These are phyloP conservation scores for Drosophila merina DNA, from an alignment of 2,888 invertebrate species.

Conservation along the genomic window DNA sequence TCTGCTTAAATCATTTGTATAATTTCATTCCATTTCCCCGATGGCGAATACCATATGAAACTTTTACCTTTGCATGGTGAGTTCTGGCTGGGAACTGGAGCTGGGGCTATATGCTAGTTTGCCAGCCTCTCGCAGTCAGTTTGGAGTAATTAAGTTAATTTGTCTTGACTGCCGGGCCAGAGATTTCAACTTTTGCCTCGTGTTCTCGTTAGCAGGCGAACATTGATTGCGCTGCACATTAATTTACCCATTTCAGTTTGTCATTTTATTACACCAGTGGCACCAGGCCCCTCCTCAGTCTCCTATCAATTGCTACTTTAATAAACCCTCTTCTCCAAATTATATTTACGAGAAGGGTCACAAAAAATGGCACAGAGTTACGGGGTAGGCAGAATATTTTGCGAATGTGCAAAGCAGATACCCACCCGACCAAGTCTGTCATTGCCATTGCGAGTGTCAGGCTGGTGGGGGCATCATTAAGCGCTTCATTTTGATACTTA, in stretches of 20 bases:
- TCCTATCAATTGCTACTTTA: slow-evolving; percentile 66
- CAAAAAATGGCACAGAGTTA: slow-evolving; percentile 43
- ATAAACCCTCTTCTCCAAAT: slow-evolving; percentile 74
- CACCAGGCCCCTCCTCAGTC: slow-evolving; percentile 21
- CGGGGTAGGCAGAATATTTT: slow-evolving; percentile 43
- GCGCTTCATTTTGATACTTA: slow-evolving; percentile 75
- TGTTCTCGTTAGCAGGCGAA: slow-evolving; percentile 35
- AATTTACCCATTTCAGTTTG: slow-evolving; percentile 43
- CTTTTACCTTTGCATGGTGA: slow-evolving; percentile 30
- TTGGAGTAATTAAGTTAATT: slow-evolving; percentile 43
- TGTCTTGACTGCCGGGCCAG: slow-evolving; percentile 42
- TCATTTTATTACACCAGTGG: slow-evolving; percentile 40
- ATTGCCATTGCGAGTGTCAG: slow-evolving; percentile 19
- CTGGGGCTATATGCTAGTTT: slow-evolving; percentile 1
- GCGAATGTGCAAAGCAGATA: slow-evolving; percentile 60
- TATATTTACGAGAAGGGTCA: slow-evolving; percentile 71
- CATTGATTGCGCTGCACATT: slow-evolving; percentile 42
- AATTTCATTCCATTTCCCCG: slow-evolving; percentile 30
- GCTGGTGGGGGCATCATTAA: slow-evolving; percentile 67
- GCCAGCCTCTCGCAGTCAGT: slow-evolving; percentile 33
- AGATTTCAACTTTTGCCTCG: slow-evolving; percentile 41
- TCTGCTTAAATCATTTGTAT: slow-evolving; percentile 41
- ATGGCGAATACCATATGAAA: slow-evolving; percentile 29
- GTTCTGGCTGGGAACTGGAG: background rate
- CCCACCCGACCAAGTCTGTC: slow-evolving; percentile 58